phyloP scores from a whole-genome alignment of 2,113 vertebrate genomes.

The Saiga tatarica region DNA sequence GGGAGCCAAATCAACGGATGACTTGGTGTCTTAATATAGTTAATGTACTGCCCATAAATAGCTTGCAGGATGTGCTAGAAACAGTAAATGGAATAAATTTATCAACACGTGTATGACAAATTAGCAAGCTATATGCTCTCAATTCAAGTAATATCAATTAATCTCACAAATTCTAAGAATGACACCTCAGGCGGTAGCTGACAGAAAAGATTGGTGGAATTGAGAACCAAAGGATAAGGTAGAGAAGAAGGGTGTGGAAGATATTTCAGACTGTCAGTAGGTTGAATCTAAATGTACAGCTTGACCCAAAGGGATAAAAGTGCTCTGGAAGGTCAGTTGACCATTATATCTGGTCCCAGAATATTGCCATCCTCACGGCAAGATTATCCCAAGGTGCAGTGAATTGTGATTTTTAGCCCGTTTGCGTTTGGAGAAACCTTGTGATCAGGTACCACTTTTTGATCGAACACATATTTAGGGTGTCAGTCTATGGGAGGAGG shows the following conservation, averaged over 20 bases:
- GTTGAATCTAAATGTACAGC: background rate
- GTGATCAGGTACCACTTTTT: background rate
- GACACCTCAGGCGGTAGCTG: background rate
- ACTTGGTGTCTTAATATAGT: background rate
- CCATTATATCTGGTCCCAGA: background rate
- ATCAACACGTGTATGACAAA: background rate
- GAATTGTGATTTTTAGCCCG: background rate
- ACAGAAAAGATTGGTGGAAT: background rate
- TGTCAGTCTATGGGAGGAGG: background rate
- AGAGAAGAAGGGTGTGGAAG: background rate
- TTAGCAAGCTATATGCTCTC: background rate
- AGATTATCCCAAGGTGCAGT: background rate
- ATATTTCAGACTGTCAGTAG: background rate
- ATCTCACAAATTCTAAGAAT: background rate
- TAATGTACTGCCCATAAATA: background rate
- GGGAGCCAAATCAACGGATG: background rate
- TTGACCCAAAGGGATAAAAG: background rate
- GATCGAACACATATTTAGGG: background rate
- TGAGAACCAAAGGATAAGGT: background rate
- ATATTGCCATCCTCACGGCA: background rate
- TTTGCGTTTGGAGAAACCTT: background rate
- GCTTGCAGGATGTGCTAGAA: background rate
- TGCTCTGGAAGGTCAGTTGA: background rate
- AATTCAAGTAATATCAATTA: background rate
- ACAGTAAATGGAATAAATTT: background rate